A percentile compares a stretch with the other conserved stretches of the same genome.
Evolutionary conservation across 92 coral and sea anemone species (phyloP).

Genomic region (Montipora capitata): DNA sequence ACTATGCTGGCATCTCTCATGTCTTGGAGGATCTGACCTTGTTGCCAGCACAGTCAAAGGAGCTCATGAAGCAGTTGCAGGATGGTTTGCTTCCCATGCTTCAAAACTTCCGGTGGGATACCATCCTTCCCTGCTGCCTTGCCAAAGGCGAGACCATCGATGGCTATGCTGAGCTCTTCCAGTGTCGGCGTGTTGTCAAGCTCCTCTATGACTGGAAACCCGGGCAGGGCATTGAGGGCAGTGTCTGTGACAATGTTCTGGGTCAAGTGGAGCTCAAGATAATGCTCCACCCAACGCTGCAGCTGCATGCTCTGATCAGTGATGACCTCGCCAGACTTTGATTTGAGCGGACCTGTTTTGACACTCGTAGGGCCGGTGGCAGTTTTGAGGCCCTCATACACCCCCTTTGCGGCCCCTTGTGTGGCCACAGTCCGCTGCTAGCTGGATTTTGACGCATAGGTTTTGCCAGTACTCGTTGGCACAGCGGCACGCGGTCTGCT

Average conservation of each 20-base stretch:
- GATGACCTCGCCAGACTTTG: too few species aligned
- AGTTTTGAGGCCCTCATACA: too few species aligned
- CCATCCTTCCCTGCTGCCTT: not conserved
- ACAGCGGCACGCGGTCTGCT: too few species aligned
- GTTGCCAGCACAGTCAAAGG: not conserved
- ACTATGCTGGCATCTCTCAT: too few species aligned
- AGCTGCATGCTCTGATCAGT: not conserved
- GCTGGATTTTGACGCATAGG: too few species aligned
- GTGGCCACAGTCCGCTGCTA: not conserved
- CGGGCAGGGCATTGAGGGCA: constrained; percentile 26
- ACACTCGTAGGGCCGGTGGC: too few species aligned
- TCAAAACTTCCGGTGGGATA: too few species aligned
- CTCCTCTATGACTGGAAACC: constrained; percentile 30
- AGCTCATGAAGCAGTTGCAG: too few species aligned
- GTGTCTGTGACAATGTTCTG: constrained; percentile 30
- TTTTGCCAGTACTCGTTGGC: too few species aligned
- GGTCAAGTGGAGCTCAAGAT: not conserved
- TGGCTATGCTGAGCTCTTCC: constrained; percentile 42
- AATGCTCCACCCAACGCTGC: too few species aligned
- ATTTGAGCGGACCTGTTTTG: too few species aligned
- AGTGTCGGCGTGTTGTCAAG: constrained; percentile 23
- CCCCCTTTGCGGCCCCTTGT: not conserved
- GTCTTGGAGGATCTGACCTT: not conserved
- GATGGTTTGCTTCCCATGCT: too few species aligned
- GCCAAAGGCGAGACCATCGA: constrained; percentile 11